Evolutionary conservation across 2,113 vertebrate species (phyloP).

Genomic region (Periophthalmus modestus): DNA sequence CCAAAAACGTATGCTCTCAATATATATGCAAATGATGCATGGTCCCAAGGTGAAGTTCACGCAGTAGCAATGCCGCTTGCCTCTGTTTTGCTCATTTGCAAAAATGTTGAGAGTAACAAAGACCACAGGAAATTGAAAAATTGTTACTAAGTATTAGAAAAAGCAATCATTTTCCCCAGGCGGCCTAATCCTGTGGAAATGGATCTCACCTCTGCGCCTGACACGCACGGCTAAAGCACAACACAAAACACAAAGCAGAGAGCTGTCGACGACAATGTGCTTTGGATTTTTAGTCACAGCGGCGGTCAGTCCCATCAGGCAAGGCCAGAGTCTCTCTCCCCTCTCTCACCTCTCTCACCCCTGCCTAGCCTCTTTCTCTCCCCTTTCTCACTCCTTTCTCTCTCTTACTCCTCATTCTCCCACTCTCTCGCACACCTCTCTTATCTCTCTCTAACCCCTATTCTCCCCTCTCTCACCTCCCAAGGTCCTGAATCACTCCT

Average conservation of each 20-base stretch:
- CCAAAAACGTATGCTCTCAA: constrained; percentile 87
- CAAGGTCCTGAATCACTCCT: too few relatives aligned
- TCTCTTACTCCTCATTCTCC: neutral
- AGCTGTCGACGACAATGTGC: constrained; percentile 57
- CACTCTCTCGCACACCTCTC: constrained; percentile 20
- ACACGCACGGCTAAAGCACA: constrained; percentile 56
- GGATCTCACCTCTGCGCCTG: constrained; percentile 73
- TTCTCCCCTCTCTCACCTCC: too few relatives aligned
- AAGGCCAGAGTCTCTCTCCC: constrained; percentile 15
- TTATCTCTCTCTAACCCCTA: too few relatives aligned
- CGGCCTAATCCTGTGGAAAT: constrained; percentile 78
- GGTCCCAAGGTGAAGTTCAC: constrained; percentile 79
- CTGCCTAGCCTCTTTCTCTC: too few relatives aligned
- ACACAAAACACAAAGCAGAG: constrained; percentile 59
- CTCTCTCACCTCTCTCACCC: too few relatives aligned
- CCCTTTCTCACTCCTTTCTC: neutral
- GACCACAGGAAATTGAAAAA: constrained; percentile 80
- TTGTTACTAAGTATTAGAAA: constrained; percentile 78
- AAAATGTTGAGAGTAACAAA: constrained; percentile 78
- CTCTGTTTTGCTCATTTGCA: constrained; percentile 79
- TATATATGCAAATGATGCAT: constrained; percentile 87
- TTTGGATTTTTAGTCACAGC: constrained; percentile 43
- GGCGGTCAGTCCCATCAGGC: constrained; percentile 20
- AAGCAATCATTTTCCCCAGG: constrained; percentile 78
- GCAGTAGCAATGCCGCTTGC: constrained; percentile 70